Conservation (phyloP, 2,113 vertebrate genomes). For the Cervus canadensis region DNA sequence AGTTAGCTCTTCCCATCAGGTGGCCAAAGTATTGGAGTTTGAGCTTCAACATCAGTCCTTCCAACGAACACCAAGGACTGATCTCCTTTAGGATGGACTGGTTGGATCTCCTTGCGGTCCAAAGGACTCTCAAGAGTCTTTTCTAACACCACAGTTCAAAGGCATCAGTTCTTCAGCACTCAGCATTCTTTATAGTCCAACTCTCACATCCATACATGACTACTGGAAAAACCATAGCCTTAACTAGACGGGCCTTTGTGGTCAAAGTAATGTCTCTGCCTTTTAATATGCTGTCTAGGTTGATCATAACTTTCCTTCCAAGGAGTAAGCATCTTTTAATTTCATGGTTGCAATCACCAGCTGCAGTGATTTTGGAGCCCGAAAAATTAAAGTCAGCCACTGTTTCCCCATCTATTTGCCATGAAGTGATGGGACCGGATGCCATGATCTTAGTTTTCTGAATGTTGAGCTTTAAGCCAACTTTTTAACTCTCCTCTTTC, state of each 20-base stretch:
- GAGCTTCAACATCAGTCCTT: background rate
- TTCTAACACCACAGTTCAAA: background rate
- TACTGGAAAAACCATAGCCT: background rate
- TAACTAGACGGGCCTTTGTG: rapidly evolving
- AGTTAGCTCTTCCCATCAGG: background rate
- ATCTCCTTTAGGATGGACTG: background rate
- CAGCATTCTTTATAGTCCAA: background rate
- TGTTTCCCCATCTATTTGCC: background rate
- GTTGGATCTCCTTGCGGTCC: background rate
- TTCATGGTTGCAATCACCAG: background rate
- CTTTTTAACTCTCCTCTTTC: background rate
- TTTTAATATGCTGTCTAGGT: background rate
- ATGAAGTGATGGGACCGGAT: background rate
- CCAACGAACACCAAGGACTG: background rate
- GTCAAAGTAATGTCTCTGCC: background rate
- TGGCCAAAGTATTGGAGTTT: background rate
- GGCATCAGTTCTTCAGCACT: background rate
- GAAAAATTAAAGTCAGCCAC: background rate
- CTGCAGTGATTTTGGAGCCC: background rate
- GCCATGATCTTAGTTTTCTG: background rate
- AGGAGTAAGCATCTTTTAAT: background rate
- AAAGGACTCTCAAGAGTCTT: background rate
- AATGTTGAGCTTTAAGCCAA: background rate
- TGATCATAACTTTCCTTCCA: background rate
- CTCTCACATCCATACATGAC: background rate